These are phyloP conservation scores for Girardia tigrina DNA, from an alignment of 2,888 invertebrate genomes.

Conservation along the genomic window DNA sequence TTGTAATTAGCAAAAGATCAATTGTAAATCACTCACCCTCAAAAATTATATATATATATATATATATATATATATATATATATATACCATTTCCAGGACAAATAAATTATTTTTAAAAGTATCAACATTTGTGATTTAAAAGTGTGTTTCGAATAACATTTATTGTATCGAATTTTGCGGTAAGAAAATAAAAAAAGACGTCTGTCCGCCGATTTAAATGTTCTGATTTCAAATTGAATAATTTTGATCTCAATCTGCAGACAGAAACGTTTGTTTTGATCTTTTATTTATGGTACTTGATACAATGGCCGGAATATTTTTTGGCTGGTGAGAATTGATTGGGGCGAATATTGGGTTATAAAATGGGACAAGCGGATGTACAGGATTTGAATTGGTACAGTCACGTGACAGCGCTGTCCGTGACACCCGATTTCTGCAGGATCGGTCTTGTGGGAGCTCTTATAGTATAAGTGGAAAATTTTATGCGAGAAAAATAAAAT, in stretches of 20 bases:
- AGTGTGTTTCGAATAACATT: no score
- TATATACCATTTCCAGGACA: no score
- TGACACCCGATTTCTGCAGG: conserved; percentile 80
- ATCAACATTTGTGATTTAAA: no score
- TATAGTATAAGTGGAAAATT: conserved; percentile 83
- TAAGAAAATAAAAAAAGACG: neutral
- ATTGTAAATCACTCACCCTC: no score
- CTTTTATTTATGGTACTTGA: conserved; percentile 91
- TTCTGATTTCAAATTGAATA: conserved; percentile 14
- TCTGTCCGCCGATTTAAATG: conserved; percentile 11
- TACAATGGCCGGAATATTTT: conserved; percentile 96
- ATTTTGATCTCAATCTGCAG: conserved; percentile 30
- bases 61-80: no score
- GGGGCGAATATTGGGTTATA: conserved; percentile 40
- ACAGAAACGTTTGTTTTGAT: conserved; percentile 49
- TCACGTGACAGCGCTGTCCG: conserved; percentile 90
- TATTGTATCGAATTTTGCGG: no score
- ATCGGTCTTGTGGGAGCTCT: conserved; percentile 77
- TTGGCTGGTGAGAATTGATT: conserved; percentile 80
- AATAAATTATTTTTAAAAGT: no score
- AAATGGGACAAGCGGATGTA: conserved; percentile 98
- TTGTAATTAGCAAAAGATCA: no score
- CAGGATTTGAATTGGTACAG: conserved; percentile 92
- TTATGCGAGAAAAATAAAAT: no score
- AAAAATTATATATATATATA: no score